A percentile compares a stretch with the other conserved stretches of the same genome.
Conservation (phyloP, 2,113 vertebrate genomes). For the Hipposideros armiger region DNA sequence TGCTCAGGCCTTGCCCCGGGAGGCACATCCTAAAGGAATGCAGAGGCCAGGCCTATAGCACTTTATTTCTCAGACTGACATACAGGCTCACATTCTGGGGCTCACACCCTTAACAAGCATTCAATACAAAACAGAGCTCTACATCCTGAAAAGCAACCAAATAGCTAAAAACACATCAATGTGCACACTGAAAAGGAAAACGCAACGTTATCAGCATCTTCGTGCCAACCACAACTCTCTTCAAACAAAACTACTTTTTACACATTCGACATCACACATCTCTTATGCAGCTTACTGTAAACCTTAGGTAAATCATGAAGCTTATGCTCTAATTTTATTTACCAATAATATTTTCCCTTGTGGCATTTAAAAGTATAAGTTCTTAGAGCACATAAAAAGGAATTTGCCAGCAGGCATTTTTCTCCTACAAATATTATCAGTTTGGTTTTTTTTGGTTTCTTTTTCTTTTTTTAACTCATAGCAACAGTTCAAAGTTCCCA, state of each 20-base stretch:
- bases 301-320: conserved; percentile 26
- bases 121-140: conserved; percentile 66
- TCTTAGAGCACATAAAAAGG: conserved; percentile 45
- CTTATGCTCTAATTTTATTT: conserved; percentile 54
- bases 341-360: conserved; percentile 47
- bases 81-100: conserved; percentile 6
- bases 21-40: background rate
- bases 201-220: background rate
- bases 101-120: conserved; percentile 48
- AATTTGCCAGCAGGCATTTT: background rate
- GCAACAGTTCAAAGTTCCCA: background rate
- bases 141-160: conserved; percentile 54
- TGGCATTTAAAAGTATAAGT: conserved; percentile 23
- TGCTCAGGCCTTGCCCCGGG: background rate
- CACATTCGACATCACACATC: background rate
- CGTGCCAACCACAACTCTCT: background rate
- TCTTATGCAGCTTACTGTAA: conserved; percentile 56
- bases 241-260: conserved; percentile 22
- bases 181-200: background rate
- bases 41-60: background rate
- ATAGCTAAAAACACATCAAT: background rate
- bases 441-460: too few relatives aligned
- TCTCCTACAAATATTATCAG: conserved; percentile 18
- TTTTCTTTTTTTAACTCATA: background rate
- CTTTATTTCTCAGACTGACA: background rate